Percentiles rank a stretch among this genome's conserved stretches.
These are phyloP conservation scores for Scyliorhinus canicula DNA, from an alignment of 2,797 vertebrate species.

Conservation along the genomic window DNA sequence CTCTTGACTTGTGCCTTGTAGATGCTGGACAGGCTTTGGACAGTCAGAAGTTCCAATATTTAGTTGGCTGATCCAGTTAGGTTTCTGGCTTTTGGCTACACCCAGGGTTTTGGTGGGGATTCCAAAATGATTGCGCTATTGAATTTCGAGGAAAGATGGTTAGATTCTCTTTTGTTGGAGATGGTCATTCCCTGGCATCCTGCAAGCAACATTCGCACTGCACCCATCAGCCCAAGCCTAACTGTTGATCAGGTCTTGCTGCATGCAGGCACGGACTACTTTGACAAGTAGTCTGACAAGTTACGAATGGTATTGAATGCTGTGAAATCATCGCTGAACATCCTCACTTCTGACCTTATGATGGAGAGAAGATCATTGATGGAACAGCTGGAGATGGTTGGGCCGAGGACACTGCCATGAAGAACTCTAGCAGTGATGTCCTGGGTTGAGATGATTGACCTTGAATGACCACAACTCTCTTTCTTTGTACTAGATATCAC, in stretches of 20 bases:
- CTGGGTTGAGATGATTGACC: background rate
- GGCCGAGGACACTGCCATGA: background rate
- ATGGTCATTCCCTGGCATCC: background rate
- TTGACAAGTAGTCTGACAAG: background rate
- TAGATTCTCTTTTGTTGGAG: background rate
- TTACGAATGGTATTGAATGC: background rate
- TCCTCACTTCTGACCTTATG: background rate
- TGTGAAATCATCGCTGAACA: background rate
- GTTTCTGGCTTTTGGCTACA: background rate
- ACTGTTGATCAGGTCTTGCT: background rate
- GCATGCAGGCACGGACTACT: background rate
- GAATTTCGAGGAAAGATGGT: background rate
- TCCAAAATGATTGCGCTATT: background rate
- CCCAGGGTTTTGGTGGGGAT: background rate
- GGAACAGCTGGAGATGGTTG: background rate
- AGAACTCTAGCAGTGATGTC: background rate
- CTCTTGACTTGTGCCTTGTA: background rate
- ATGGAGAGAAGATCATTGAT: background rate
- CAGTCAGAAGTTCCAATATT: background rate
- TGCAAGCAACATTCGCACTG: too few species aligned
- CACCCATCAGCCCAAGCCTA: too few species aligned
- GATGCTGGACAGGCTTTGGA: background rate
- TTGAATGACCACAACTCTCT: background rate
- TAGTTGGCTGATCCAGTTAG: background rate
- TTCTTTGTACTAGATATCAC: background rate